These are phyloP conservation scores for Aporophyla lueneburgensis DNA, from an alignment of 2,888 invertebrate genomes.

Conservation along the genomic window DNA sequence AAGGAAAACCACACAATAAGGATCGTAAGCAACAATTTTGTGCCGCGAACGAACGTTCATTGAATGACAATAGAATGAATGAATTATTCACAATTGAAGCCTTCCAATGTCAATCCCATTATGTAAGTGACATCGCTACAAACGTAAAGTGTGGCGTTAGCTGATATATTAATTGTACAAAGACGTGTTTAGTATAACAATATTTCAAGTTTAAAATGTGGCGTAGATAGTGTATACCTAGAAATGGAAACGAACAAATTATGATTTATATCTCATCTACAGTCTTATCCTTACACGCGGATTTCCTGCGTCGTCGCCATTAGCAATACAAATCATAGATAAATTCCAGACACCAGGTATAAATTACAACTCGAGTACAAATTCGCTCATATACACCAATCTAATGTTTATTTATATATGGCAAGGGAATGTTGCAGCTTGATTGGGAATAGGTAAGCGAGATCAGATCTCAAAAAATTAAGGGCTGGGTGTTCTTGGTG, in stretches of 20 bases:
- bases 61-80: constrained; percentile 60
- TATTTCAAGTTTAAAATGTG: constrained; percentile 8
- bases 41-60: constrained; percentile 49
- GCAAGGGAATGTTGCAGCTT: background rate
- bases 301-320: constrained; percentile 58
- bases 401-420: background rate
- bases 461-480: constrained; percentile 4
- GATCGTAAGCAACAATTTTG: constrained; percentile 53
- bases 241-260: constrained; percentile 36
- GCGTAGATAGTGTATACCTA: constrained; percentile 38
- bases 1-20: constrained; percentile 48
- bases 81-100: constrained; percentile 61
- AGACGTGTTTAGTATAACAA: constrained; percentile 45
- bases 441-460: constrained; percentile 8
- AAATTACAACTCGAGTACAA: constrained; percentile 26
- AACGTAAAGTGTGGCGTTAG: constrained; percentile 64
- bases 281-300: constrained; percentile 53
- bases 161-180: constrained; percentile 57
- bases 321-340: constrained; percentile 56
- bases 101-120: constrained; percentile 62
- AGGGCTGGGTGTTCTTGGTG: background rate
- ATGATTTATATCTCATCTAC: constrained; percentile 57
- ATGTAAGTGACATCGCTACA: constrained; percentile 64
- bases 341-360: constrained; percentile 39
- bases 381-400: constrained; percentile 33